These are phyloP conservation scores for Hypotaenidia philippensis DNA, from an alignment of 2,797 vertebrate genomes.

Conservation along the genomic window DNA sequence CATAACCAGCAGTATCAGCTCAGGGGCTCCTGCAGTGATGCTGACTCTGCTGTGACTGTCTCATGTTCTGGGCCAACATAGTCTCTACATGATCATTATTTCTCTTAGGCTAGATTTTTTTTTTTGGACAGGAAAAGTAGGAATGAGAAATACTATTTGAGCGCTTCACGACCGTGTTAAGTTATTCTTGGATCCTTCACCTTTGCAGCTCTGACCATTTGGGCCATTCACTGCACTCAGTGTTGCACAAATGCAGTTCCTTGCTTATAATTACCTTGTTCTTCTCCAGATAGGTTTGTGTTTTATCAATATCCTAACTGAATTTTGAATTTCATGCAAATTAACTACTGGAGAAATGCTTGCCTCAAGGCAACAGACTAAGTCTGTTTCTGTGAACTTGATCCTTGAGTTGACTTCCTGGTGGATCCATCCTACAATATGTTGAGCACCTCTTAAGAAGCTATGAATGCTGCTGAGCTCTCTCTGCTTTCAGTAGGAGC, in stretches of 20 bases:
- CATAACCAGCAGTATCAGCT: neutral
- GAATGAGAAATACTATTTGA: neutral
- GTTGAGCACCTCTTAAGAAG: neutral
- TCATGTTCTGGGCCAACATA: neutral
- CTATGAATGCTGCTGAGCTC: neutral
- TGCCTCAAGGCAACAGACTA: neutral
- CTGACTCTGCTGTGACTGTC: neutral
- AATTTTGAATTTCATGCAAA: neutral
- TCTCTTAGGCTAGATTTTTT: neutral
- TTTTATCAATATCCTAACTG: neutral
- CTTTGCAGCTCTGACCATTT: neutral
- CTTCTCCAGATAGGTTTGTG: neutral
- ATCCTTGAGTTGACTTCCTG: neutral
- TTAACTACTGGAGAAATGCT: neutral
- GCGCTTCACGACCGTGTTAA: accelerated
- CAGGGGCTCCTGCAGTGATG: neutral
- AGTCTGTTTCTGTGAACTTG: neutral
- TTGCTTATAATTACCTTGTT: neutral
- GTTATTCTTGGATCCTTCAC: neutral
- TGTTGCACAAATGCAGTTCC: neutral
- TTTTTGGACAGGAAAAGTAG: neutral
- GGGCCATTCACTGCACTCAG: neutral
- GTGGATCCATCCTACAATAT: neutral
- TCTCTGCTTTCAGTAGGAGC: neutral
- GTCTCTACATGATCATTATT: neutral